phyloP scores from a whole-genome alignment of 1,140 invertebrate species.

The Drosophila orosa region DNA sequence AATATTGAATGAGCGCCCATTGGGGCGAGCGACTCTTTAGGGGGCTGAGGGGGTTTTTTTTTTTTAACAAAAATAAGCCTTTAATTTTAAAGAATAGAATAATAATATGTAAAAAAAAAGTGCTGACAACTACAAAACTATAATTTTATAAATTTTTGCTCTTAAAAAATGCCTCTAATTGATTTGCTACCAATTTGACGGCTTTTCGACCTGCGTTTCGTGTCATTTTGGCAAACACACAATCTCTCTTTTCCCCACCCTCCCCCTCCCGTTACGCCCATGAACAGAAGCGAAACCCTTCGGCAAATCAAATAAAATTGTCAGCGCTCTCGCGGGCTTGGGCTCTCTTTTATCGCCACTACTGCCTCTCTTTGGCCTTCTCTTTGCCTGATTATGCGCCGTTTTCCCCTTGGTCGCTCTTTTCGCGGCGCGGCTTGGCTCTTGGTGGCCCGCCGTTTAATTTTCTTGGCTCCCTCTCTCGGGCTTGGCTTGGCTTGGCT shows the following conservation, averaged over 20 bases:
- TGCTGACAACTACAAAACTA: neutral
- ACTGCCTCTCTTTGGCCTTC: conserved; percentile 21
- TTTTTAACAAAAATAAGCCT: neutral
- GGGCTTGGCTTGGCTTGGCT: conserved; percentile 30
- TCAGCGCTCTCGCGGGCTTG: conserved; percentile 27
- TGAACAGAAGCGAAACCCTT: conserved; percentile 26
- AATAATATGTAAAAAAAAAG: too few species aligned
- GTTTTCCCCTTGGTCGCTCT: conserved; percentile 24
- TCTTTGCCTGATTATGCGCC: conserved; percentile 44
- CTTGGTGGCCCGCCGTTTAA: conserved; percentile 42
- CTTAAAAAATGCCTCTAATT: neutral
- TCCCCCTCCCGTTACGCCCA: conserved; percentile 19
- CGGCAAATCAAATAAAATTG: conserved; percentile 70
- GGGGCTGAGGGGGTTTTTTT: too few species aligned
- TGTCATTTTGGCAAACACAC: conserved; percentile 2
- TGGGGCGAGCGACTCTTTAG: neutral
- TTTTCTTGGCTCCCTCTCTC: conserved; percentile 53
- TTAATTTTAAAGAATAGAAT: neutral
- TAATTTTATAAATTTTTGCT: too few species aligned
- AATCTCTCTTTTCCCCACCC: too few species aligned
- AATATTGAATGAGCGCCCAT: conserved; percentile 1
- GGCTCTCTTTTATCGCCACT: conserved; percentile 7
- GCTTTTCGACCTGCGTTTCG: conserved; percentile 3
- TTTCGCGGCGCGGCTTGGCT: neutral
- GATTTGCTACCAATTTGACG: conserved; percentile 4